These are phyloP conservation scores for Artibeus jamaicensis DNA, from an alignment of 2,797 vertebrate species.

Conservation along the genomic window DNA sequence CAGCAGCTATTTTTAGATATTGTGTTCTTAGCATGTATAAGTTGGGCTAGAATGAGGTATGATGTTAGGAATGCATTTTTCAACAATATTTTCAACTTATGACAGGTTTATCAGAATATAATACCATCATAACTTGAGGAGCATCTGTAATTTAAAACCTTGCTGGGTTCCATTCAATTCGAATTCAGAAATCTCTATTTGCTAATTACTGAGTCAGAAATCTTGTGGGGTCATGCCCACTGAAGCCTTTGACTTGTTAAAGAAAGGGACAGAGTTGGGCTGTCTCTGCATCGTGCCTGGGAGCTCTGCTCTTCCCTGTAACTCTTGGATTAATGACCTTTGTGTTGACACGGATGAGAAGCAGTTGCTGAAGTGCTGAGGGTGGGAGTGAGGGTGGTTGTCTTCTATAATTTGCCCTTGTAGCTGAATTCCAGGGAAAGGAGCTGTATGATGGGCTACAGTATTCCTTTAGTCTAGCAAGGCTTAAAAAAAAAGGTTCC, in stretches of 20 bases:
- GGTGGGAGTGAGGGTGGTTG: neutral
- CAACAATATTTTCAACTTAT: neutral
- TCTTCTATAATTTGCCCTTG: neutral
- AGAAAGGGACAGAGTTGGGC: neutral
- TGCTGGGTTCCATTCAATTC: neutral
- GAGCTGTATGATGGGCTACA: neutral
- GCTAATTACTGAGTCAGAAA: neutral
- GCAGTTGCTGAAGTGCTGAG: neutral
- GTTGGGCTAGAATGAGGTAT: neutral
- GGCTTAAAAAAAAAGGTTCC: neutral
- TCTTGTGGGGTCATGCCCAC: neutral
- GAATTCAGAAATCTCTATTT: neutral
- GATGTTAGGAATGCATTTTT: neutral
- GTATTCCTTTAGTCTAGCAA: neutral
- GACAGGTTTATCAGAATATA: neutral
- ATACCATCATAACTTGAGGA: neutral
- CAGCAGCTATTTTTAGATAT: neutral
- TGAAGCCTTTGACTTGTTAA: neutral
- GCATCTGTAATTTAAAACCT: neutral
- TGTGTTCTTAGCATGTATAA: neutral
- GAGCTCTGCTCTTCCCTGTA: neutral
- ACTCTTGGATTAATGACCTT: neutral
- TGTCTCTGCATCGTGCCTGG: neutral
- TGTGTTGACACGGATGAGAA: neutral
- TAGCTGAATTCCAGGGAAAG: neutral